Conservation (phyloP, 2,797 vertebrate genomes). For the Bradypodion pumilum region DNA sequence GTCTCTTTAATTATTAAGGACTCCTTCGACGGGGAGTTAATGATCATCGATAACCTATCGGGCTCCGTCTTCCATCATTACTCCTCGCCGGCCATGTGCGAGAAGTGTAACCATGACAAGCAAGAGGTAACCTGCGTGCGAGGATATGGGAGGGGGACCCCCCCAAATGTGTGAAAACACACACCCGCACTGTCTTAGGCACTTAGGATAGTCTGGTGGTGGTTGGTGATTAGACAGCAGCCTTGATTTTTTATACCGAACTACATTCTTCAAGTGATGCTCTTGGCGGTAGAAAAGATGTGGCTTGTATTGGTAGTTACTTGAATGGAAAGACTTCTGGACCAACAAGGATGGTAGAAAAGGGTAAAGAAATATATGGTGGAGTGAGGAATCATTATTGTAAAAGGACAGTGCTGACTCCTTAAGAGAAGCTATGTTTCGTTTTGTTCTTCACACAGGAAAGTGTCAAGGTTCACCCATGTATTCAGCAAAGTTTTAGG, state of each 20-base stretch:
- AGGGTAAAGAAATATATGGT: neutral
- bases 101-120: constrained; percentile 89
- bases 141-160: constrained; percentile 52
- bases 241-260: constrained; percentile 41
- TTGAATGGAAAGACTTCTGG: constrained; percentile 24
- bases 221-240: constrained; percentile 60
- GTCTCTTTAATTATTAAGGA: constrained; percentile 99
- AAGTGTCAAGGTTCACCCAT: constrained; percentile 9
- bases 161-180: constrained; percentile 39
- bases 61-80: constrained; percentile 99
- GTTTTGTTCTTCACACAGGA: constrained; percentile 43
- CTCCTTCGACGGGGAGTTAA: constrained; percentile 97
- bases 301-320: constrained; percentile 49
- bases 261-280: constrained; percentile 34
- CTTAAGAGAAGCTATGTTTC: constrained; percentile 18
- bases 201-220: constrained; percentile 46
- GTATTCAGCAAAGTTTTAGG: neutral
- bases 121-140: constrained; percentile 86
- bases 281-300: constrained; percentile 23
- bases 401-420: constrained; percentile 25
- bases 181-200: constrained; percentile 19
- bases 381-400: constrained; percentile 8
- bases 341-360: constrained; percentile 25
- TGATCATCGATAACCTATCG: constrained; percentile 99
- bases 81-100: constrained; percentile 89